Evolutionary conservation across 1,140 invertebrate species (phyloP), one percentile per base, ranked within the genome.

Genomic region (Conus betulinus): DNA sequence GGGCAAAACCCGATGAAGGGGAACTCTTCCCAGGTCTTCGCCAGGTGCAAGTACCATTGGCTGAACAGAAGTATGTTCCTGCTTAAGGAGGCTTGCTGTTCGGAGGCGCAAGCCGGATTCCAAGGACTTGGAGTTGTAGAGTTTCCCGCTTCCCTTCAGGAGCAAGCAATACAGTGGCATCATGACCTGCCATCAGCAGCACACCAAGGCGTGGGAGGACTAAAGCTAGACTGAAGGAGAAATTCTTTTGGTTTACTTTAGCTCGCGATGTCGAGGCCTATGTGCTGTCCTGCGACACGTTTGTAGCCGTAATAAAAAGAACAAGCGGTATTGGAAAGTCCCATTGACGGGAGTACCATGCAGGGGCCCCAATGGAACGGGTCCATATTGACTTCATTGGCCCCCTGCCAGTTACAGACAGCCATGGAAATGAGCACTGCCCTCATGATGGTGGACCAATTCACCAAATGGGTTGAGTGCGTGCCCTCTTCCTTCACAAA

Each of bases 371-470:
- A 0, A 25, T 86, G 57, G 85, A 86, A 13, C 1, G 63, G 1
- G 23, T 86, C 13, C 57, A 39, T 27, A 39, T 86, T 10, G 85
- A 86, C 74, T 27, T 86, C 52, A 39, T 74, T 5, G 67, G 67
- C 15, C 67, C 67, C 10, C 63, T 71, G 8, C 60, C 85, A 13
- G 7, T n/a, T n/a, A n/a, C n/a, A 52, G 10, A 86, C 60, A 53
- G 7, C 20, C 13, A 71, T 10, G 60, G 67, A 8, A 86, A 86
- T 39, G 17, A 15, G 25, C 63, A 39, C 63, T 23, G 20, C 39
- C 39, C 71, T 86, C 13, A 15, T 86, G 39, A 86, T 86, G 67
- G 85, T 67, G 23, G 85, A 86, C 39, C 85, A 86, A 17, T 86
- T 86, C 63, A 86, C 85, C 6, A 67, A 74, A 15, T 86, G 85